Base-by-base conservation (phyloP, 92 coral and sea anemone species). In the Phenganax stokvisi region DNA sequence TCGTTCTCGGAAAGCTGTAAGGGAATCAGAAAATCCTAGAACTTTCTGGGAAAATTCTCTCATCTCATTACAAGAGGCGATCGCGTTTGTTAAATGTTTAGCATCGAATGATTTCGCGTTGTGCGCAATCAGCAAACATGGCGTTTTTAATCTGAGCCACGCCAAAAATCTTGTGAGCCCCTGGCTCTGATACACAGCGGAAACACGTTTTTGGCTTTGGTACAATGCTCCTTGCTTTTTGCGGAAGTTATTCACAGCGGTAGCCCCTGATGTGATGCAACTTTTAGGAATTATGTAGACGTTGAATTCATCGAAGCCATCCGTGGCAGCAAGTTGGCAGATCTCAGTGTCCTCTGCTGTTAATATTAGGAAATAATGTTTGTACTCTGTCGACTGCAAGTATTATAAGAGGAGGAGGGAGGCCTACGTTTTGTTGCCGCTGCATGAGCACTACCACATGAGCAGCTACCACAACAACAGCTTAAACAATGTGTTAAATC, bases 281-380 rank as follows among this genome's bases (percentile, higher is more conserved):
- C 71, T 52, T 85, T 51, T 68, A 1, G 90, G 90, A 56, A 76
- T 74, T 52, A 85, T 80, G 71, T 88, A 88, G 1, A 88, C 77
- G 63, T 76, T 60, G 80, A 88, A 80, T 9, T 80, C 88, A 7
- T 76, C 86, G 51, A 9, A 28, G 3, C 90, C 90, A 81, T 85
- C 90, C 12, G 88, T 88, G 9, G 86, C 88, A n/a, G 90, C 88
- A 81, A 88, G 85, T 57, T 88, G 86, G 54, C 83, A 76, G 31
- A 88, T 88, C 57, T 88, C 89, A 20, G 90, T 56, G 59, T 88
- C 90, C 70, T 76, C 83, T 17, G 88, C 88, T 88, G 58, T n/a
- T 59, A 13, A 59, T 25, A 0, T 59, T 13, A 25, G 65, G 65
- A 59, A 13, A 13, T 59, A 59, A 59, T 20, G 25, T 20, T 20